Evolutionary conservation across 1,140 invertebrate species (phyloP).

Genomic region (Andricus grossulariae): DNA sequence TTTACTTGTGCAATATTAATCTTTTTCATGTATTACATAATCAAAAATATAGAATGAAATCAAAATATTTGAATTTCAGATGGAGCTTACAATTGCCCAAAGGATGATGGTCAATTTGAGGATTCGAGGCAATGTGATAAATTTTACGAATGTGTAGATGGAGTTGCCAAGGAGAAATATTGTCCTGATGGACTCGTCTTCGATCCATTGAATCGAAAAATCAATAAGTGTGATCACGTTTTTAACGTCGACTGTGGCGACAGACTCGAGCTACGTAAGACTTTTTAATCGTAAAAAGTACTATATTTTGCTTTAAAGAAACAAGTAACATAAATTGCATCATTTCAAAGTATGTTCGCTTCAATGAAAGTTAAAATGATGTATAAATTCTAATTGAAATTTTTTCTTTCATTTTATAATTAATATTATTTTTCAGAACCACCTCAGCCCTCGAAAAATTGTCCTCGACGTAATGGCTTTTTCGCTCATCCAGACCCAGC

Average conservation of each 20-base stretch:
- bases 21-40: not conserved
- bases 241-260: slow-evolving; percentile 93
- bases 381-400: not conserved
- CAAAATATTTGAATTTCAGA: slow-evolving; percentile 69
- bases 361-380: slow-evolving; percentile 41
- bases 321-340: not conserved
- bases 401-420: too few relatives aligned
- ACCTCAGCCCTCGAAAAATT: slow-evolving; percentile 83
- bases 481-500: slow-evolving; percentile 89
- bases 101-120: slow-evolving; percentile 85
- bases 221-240: slow-evolving; percentile 93
- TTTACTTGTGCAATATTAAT: slow-evolving; percentile 6
- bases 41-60: not conserved
- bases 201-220: slow-evolving; percentile 87
- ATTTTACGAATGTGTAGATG: slow-evolving; percentile 88
- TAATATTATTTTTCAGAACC: slow-evolving; percentile 79
- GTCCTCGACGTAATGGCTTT: slow-evolving; percentile 90
- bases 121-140: slow-evolving; percentile 90
- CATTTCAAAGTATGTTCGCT: not conserved
- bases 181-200: slow-evolving; percentile 92
- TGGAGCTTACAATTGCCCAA: slow-evolving; percentile 84
- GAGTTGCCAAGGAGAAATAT: slow-evolving; percentile 83
- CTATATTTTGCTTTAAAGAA: not conserved
- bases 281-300: slow-evolving; percentile 19
- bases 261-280: slow-evolving; percentile 90